Conservation (phyloP, 1,140 invertebrate genomes). For the Ditylenchus dipsaci region DNA sequence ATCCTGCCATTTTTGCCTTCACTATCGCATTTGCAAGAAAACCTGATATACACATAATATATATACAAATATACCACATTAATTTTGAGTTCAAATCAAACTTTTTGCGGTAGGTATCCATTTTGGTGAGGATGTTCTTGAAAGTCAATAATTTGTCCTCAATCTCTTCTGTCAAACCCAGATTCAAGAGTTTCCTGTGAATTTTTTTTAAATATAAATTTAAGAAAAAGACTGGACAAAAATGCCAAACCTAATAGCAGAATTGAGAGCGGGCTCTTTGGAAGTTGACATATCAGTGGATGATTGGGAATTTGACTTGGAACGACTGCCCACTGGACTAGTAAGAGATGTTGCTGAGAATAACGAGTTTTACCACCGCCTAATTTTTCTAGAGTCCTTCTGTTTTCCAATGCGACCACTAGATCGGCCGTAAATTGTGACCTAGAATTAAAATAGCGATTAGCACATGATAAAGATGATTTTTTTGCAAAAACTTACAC, state of each 20-base stretch:
- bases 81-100: conserved; percentile 4
- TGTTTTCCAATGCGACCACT: conserved; percentile 21
- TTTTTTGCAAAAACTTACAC: conserved; percentile 11
- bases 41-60: neutral
- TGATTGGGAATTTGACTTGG: neutral
- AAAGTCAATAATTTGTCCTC: conserved; percentile 44
- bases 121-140: conserved; percentile 25
- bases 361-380: conserved; percentile 36
- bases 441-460: conserved; percentile 16
- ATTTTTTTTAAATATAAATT: too few species aligned
- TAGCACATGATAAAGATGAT: too few species aligned
- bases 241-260: neutral
- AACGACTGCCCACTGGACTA: neutral
- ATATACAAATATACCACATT: neutral
- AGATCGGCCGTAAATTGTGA: conserved; percentile 21
- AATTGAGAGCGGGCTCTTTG: neutral
- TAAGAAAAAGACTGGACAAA: too few species aligned
- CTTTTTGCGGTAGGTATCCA: conserved; percentile 13
- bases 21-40: neutral
- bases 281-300: neutral
- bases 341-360: neutral
- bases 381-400: conserved; percentile 37
- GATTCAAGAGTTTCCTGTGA: conserved; percentile 24
- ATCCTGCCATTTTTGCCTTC: neutral
- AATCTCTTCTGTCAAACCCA: conserved; percentile 27